Evolutionary conservation across 2,113 vertebrate genomes (phyloP), one percentile per base, ranked within the genome.

Genomic region (Lycaon pictus): DNA sequence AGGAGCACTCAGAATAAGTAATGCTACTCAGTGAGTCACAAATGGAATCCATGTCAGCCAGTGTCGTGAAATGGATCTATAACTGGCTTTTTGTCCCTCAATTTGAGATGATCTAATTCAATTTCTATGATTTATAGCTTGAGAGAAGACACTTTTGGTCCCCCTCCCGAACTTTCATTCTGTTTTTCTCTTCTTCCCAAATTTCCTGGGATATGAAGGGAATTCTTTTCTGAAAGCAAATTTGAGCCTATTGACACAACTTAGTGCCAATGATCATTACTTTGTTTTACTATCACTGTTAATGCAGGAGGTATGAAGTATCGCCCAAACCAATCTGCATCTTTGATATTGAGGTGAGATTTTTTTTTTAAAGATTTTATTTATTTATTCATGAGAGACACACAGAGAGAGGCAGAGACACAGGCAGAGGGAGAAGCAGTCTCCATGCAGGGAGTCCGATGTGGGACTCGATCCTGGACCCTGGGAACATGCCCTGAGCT

Each of bases 101-200:
- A 96, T 98, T 98, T 98, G 98, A 98, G 98, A 98, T 98, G 98
- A 98, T 99, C 98, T 99, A 99, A 99, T 98, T 98, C 1, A 23
- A 98, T 99, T 98, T 96, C 98, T 96, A 88, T 98, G 98, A 99
- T 99, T 98, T 98, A 98, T 67, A 6, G 81, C 96, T 95, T 51
- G 58, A 85, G 98, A 95, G 97, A 98, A 88, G 96, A 98, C 43
- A 94, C 74, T 98, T 60, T 77, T 63, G 62, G 58, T 90, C 95
- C 93, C 4, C 2, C 84, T 97, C 93, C 82, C 17, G 19, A 98
- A 67, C 79, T 94, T 48, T 35, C 62, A 76, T 97, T 97, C 62
- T 15, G 53, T 90, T 93, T 82, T 58, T 96, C 84, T 86, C 67
- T 91, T 85, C 84, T 72, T 96, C 85, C 89, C 96, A 77, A 92